phyloP scores from a whole-genome alignment of 2,113 vertebrate genomes.

The Sylvicapra grimmia region DNA sequence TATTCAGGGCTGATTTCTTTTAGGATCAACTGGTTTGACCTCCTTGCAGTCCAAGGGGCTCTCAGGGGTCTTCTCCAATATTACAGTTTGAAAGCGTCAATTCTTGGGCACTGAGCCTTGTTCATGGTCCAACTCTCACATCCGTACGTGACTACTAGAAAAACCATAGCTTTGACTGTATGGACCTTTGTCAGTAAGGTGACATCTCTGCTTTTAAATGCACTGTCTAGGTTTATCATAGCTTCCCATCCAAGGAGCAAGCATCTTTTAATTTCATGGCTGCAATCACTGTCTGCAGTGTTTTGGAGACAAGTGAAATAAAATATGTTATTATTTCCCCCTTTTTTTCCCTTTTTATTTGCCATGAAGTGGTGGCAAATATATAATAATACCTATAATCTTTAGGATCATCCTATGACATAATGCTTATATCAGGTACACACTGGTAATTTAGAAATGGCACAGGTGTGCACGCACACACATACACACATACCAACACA shows the following conservation, averaged over 20 bases:
- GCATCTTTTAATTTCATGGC: background rate
- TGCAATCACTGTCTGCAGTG: background rate
- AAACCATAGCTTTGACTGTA: background rate
- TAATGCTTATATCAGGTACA: background rate
- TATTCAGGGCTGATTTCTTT: background rate
- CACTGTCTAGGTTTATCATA: background rate
- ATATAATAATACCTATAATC: background rate
- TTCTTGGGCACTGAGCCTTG: background rate
- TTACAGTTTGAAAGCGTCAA: background rate
- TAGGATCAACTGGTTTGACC: background rate
- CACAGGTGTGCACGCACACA: rapidly evolving
- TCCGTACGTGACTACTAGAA: rapidly evolving
- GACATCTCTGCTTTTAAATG: background rate
- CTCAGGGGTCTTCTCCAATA: background rate
- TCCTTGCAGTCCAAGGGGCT: background rate
- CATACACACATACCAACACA: background rate
- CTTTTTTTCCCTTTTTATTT: background rate
- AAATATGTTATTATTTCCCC: background rate
- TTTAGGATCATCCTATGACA: background rate
- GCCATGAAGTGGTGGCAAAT: background rate
- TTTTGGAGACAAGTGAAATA: background rate
- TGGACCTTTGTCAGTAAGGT: background rate
- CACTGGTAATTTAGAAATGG: background rate
- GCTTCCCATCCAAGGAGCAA: background rate
- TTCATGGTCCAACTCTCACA: background rate